Percentiles rank a stretch among this genome's conserved stretches.
phyloP scores from a whole-genome alignment of 2,888 invertebrate genomes.

The Tachystola acroxantha region DNA sequence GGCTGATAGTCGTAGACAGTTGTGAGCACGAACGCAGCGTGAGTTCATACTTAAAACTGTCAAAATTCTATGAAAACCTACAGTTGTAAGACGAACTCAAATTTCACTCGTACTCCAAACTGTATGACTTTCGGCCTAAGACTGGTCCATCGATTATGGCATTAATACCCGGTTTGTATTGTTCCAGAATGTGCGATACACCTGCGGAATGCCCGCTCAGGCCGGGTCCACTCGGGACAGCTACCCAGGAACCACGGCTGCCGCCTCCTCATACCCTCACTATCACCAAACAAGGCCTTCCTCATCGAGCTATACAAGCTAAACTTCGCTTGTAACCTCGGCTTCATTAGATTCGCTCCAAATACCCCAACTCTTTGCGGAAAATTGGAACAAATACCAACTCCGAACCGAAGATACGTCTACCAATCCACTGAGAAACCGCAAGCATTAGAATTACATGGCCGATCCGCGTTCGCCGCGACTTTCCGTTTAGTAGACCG shows the following conservation, averaged over 20 bases:
- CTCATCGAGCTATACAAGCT: constrained; percentile 82
- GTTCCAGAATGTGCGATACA: constrained; percentile 80
- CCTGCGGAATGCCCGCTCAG: constrained; percentile 56
- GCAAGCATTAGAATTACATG: constrained; percentile 77
- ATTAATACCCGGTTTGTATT: constrained; percentile 21
- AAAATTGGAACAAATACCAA: constrained; percentile 82
- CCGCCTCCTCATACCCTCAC: constrained; percentile 72
- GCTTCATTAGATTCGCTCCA: constrained; percentile 78
- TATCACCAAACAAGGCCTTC: constrained; percentile 70
- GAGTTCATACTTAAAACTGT: too few species aligned
- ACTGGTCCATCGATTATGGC: too few species aligned
- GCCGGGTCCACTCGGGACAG: constrained; percentile 73
- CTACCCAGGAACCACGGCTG: constrained; percentile 74
- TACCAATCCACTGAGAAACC: constrained; percentile 74
- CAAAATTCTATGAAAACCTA: too few species aligned
- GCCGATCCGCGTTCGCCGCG: constrained; percentile 82
- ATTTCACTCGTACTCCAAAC: too few species aligned
- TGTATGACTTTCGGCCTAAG: too few species aligned
- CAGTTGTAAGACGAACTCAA: too few species aligned
- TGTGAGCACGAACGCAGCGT: too few species aligned
- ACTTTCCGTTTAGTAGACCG: constrained; percentile 83
- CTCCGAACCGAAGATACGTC: constrained; percentile 74
- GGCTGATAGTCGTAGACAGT: too few species aligned
- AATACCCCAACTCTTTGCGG: constrained; percentile 79
- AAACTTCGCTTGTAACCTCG: constrained; percentile 83